Evolutionary conservation across 2,797 vertebrate genomes (phyloP), one percentile per base, ranked within the genome.

Genomic region (Micromesistius poutassou): DNA sequence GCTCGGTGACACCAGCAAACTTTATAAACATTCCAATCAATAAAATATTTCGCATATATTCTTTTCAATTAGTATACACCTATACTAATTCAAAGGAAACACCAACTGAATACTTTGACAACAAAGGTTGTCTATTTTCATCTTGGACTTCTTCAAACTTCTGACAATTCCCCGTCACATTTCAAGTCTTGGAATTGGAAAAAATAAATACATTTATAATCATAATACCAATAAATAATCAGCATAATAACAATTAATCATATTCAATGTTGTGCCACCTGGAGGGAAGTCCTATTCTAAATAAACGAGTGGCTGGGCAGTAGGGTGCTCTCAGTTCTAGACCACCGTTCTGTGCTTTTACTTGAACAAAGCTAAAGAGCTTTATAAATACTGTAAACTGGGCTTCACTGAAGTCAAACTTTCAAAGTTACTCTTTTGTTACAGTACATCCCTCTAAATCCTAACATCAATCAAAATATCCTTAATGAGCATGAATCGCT

Each of bases 341-440:
- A 83, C 81, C 6, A 83, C 81, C 8, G 55, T 55, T 84, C 83
- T 90, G 87, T 90, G 83, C 90, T 89, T 87, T 83, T 66, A 80
- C 73, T 84, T 84, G 83, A 77, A 82, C 79, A 87, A 31, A 79
- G 71, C 72, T 81, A 73, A 86, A 62, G 28, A 68, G 62, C 62
- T 77, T 74, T 83, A 79, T 79, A 87, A 84, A 91, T 75, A 82
- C 85, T 81, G 78, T 86, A 81, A 78, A 81, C 81, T 77, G 83
- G 91, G 90, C 90, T 92, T 93, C 91, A 92, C 88, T 92, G 90
- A 93, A 92, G 91, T 92, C 91, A 91, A 87, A 91, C 89, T 82
- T 89, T 84, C 80, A 84, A 83, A 84, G 88, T 87, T 10, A 30
- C 84, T 81, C 16, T 13, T 79, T 83, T 33, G 75, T 74, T 77